phyloP scores from a whole-genome alignment of 1,140 invertebrate genomes.

The Monomorium pharaonis region DNA sequence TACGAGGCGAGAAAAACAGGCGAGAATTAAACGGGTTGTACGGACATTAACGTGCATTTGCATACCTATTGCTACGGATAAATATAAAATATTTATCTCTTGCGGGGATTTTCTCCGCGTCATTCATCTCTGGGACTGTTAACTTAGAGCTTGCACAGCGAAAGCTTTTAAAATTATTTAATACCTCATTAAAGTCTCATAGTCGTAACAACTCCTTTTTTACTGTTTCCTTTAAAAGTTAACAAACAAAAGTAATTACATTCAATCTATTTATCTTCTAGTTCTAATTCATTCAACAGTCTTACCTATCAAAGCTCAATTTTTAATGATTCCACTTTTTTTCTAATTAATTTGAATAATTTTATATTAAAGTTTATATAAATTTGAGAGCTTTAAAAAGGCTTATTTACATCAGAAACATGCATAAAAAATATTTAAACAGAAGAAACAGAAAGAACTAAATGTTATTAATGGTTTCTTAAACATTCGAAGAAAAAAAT shows the following conservation, averaged over 20 bases:
- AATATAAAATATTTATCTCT: slow-evolving; percentile 17
- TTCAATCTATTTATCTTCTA: neutral
- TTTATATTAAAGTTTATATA: neutral
- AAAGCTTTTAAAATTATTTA: slow-evolving; percentile 20
- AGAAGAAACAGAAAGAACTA: neutral
- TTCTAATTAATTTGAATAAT: neutral
- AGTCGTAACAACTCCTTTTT: neutral
- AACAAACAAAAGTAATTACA: slow-evolving; percentile 15
- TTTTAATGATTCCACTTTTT: neutral
- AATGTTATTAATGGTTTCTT: neutral
- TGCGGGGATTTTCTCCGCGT: neutral
- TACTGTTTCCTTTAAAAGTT: neutral
- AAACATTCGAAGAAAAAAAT: neutral
- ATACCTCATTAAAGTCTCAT: slow-evolving; percentile 29
- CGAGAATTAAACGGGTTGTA: neutral
- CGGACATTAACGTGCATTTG: slow-evolving; percentile 1
- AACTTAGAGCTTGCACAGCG: no score
- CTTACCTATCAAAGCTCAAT: neutral
- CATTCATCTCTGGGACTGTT: neutral
- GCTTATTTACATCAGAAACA: neutral
- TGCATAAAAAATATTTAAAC: neutral
- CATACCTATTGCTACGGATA: neutral
- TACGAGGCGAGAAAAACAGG: neutral
- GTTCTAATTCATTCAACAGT: neutral
- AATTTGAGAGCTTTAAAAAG: neutral